These are phyloP conservation scores for Scomber colias DNA, from an alignment of 2,113 vertebrate species.

Conservation along the genomic window DNA sequence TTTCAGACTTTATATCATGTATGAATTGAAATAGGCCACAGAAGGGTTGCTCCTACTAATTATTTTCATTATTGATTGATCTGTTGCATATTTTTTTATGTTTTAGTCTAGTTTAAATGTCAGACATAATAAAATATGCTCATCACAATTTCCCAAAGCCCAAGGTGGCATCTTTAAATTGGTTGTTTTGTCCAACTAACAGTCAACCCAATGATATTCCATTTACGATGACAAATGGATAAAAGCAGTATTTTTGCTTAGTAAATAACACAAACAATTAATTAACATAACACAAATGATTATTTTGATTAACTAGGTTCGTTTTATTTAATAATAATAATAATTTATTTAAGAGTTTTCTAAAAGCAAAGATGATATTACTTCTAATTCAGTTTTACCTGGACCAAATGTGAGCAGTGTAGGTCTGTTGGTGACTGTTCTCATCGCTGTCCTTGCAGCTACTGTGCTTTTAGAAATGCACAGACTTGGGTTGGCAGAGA, in stretches of 20 bases:
- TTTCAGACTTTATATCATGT: neutral
- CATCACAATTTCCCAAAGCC: neutral
- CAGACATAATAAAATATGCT: neutral
- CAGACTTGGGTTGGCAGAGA: too few species aligned
- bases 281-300: neutral
- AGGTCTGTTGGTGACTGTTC: too few species aligned
- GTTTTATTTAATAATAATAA: too few species aligned
- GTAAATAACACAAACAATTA: neutral
- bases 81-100: neutral
- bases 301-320: too few species aligned
- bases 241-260: neutral
- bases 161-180: neutral
- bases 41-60: neutral
- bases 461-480: too few species aligned
- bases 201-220: neutral
- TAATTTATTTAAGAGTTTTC: constrained; percentile 6
- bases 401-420: too few species aligned
- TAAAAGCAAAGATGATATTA: constrained; percentile 7
- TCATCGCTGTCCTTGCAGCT: too few species aligned
- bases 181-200: neutral
- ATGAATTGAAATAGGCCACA: neutral
- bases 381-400: neutral
- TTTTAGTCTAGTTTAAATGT: neutral
- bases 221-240: too few species aligned
- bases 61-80: neutral